These are phyloP conservation scores for Triplophysa dalaica DNA, from an alignment of 2,113 vertebrate species.

Conservation along the genomic window DNA sequence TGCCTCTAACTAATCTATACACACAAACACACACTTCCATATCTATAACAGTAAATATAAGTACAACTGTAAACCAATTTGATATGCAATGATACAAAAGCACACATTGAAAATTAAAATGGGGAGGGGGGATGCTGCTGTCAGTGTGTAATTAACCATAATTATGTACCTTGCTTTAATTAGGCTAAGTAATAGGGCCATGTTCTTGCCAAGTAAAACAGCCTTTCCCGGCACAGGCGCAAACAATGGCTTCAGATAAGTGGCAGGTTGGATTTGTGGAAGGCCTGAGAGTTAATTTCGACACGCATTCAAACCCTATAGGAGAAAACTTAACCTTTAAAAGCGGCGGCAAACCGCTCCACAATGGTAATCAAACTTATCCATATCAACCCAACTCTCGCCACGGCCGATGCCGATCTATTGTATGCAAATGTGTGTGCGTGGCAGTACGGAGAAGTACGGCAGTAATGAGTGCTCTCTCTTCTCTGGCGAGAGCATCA, in stretches of 20 bases:
- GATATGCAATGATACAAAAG: constrained; percentile 53
- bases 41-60: constrained; percentile 24
- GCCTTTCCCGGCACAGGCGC: constrained; percentile 56
- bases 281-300: constrained; percentile 31
- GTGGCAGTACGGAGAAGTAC: constrained; percentile 36
- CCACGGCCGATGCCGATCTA: neutral
- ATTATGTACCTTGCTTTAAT: constrained; percentile 65
- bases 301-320: neutral
- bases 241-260: constrained; percentile 61
- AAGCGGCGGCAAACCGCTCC: neutral
- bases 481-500: constrained; percentile 49
- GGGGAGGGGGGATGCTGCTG: constrained; percentile 42
- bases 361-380: neutral
- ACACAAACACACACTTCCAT: constrained; percentile 31
- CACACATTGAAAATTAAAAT: constrained; percentile 46
- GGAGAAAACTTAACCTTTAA: neutral
- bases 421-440: constrained; percentile 33
- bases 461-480: constrained; percentile 45
- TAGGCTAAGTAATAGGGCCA: constrained; percentile 62
- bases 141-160: constrained; percentile 62
- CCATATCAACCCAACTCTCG: neutral
- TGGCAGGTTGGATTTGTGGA: constrained; percentile 51
- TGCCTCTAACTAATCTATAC: constrained; percentile 38
- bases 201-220: constrained; percentile 65
- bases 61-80: constrained; percentile 48